A percentile compares a stretch with the other conserved stretches of the same genome.
Conservation (phyloP, 2,888 invertebrate species). For the Synergus umbraculus region DNA sequence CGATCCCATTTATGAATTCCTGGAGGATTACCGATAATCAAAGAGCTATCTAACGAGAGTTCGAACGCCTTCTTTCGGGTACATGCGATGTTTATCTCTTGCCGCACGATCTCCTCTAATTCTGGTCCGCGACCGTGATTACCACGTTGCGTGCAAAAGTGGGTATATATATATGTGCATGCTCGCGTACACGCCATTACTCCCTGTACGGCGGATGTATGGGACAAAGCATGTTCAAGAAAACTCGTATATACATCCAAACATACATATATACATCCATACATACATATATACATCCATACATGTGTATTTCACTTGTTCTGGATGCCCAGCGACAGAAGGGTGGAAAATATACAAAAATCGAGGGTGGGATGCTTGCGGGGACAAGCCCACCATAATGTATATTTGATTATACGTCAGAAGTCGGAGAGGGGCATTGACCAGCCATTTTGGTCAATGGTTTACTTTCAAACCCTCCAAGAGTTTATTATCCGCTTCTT, state of each 20-base stretch:
- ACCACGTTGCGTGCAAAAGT: slow-evolving; percentile 69
- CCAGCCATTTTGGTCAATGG: slow-evolving; percentile 64
- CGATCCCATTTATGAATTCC: slow-evolving; percentile 2
- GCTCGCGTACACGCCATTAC: slow-evolving; percentile 45
- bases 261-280: neutral
- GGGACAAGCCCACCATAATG: slow-evolving; percentile 60
- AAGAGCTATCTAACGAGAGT: slow-evolving; percentile 53
- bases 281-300: neutral
- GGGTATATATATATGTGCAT: neutral
- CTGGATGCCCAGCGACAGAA: neutral
- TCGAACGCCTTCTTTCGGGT: slow-evolving; percentile 55
- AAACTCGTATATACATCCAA: slow-evolving; percentile 36
- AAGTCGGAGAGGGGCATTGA: slow-evolving; percentile 48
- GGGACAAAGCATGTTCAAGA: slow-evolving; percentile 43
- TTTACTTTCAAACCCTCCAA: slow-evolving; percentile 18
- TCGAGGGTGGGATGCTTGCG: slow-evolving; percentile 43
- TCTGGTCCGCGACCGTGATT: slow-evolving; percentile 68
- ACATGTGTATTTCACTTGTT: neutral
- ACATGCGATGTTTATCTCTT: slow-evolving; percentile 59
- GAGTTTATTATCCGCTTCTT: neutral
- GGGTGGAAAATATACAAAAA: slow-evolving; percentile 7
- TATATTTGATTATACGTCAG: slow-evolving; percentile 72
- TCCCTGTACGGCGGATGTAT: slow-evolving; percentile 43
- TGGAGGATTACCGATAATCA: slow-evolving; percentile 8
- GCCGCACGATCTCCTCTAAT: slow-evolving; percentile 55